Percentiles rank a stretch among this genome's conserved stretches.
phyloP scores from a whole-genome alignment of 1,140 invertebrate species.

The Tenebrio molitor region DNA sequence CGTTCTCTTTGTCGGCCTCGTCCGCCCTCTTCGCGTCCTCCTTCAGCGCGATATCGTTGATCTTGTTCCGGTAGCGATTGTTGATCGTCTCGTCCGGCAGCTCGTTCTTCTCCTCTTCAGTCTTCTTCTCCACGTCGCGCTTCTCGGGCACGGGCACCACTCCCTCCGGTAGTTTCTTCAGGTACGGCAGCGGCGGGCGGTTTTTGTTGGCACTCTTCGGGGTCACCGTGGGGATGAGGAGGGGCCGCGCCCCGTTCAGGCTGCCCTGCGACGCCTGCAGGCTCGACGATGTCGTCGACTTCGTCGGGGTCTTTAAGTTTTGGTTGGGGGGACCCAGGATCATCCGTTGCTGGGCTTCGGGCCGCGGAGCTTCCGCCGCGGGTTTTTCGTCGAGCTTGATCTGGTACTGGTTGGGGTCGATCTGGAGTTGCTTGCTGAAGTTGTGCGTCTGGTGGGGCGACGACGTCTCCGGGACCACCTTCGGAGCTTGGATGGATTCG shows the following conservation, averaged over 20 bases:
- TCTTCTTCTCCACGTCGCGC: conserved; percentile 48
- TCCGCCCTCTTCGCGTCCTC: conserved; percentile 47
- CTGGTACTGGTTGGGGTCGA: conserved; percentile 35
- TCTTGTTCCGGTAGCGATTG: conserved; percentile 54
- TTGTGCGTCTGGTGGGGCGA: not conserved
- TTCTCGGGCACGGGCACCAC: conserved; percentile 58
- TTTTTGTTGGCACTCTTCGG: conserved; percentile 53
- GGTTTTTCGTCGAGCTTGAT: conserved; percentile 32
- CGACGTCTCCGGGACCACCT: not conserved
- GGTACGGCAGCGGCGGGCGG: conserved; percentile 26
- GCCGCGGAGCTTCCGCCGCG: not conserved
- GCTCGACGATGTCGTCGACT: conserved; percentile 40
- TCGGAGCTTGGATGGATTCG: conserved; percentile 18
- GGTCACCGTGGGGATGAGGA: conserved; percentile 58
- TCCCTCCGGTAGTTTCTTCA: conserved; percentile 58
- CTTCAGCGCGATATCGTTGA: conserved; percentile 31
- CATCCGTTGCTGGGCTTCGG: conserved; percentile 33
- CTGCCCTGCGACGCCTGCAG: conserved; percentile 46
- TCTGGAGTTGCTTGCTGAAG: conserved; percentile 16
- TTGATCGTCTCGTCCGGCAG: conserved; percentile 48
- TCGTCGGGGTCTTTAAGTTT: conserved; percentile 42
- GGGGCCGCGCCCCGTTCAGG: conserved; percentile 54
- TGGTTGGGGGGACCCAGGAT: conserved; percentile 52
- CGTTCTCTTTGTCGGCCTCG: conserved; percentile 61
- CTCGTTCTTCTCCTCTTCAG: conserved; percentile 56